Evolutionary conservation across 2,113 vertebrate species (phyloP).

Genomic region (Cryptomyrus ogoouensis): DNA sequence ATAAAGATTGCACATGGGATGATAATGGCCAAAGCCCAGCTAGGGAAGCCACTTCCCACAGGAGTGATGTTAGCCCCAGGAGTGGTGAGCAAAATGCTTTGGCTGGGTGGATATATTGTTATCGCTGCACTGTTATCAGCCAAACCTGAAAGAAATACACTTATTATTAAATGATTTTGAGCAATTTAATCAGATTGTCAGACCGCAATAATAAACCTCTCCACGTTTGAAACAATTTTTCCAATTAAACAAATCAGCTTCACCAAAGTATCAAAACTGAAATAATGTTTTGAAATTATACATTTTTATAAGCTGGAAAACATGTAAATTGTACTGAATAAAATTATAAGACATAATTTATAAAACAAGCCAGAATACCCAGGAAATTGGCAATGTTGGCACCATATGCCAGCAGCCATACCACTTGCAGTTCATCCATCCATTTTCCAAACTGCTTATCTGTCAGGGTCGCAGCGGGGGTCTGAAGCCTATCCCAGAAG

Average conservation of each 20-base stretch:
- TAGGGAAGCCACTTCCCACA: background rate
- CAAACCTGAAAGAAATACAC: background rate
- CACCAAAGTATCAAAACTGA: background rate
- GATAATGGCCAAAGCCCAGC: background rate
- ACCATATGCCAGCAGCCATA: background rate
- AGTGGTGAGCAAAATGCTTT: background rate
- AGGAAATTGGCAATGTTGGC: background rate
- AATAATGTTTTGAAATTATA: background rate
- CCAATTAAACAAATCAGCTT: background rate
- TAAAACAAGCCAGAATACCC: background rate
- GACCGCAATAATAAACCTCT: background rate
- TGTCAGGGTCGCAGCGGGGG: too few species aligned
- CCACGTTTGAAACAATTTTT: background rate
- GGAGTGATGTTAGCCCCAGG: background rate
- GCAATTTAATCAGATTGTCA: background rate
- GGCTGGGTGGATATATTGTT: background rate
- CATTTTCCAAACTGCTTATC: too few species aligned
- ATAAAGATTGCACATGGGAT: background rate
- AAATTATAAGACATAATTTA: background rate
- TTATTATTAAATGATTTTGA: background rate
- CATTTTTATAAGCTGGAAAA: background rate
- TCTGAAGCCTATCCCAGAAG: too few species aligned
- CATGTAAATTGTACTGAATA: background rate
- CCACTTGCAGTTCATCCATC: background rate
- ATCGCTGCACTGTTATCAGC: background rate